Evolutionary conservation across 2,888 invertebrate genomes (phyloP), one percentile per base, ranked within the genome.

Genomic region (Eueremaeus valkanovi): DNA sequence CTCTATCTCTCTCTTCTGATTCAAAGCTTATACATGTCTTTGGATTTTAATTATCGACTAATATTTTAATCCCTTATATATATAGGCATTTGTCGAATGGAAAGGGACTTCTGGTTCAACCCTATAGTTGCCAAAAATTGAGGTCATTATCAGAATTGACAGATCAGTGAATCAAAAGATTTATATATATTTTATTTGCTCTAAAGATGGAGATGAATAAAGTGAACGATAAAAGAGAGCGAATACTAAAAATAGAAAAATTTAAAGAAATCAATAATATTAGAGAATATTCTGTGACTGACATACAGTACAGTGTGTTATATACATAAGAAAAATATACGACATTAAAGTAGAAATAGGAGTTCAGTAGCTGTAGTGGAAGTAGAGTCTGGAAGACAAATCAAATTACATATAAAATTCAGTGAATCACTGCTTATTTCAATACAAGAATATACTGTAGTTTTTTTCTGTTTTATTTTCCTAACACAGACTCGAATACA

Each of bases 11-110:
- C 13, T 16, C 13, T 21, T 16, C n/a, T 21, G 6, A 40, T 66
- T 66, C 66, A 66, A 8, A 66, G 75, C 45, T 45, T 72, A 27
- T 70, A 36, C n/a, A n/a, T n/a, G n/a, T n/a, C n/a, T n/a, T n/a
- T n/a, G 3, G 3, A 31, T 58, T 58, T 27, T 29, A 58, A 58
- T 29, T 58, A 27, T 58, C 18, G 58, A 58, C 58, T 58, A 58
- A 58, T 58, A 58, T 27, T 58, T 58, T 58, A 58, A 58, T 58
- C 29, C 58, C 18, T 45, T 18, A 45, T 11, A 45, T 11, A 18
- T 16, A 45, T 45, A 24, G 55, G 55, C 21, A 24, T 55, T n/a
- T n/a, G n/a, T n/a, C n/a, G n/a, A n/a, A n/a, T n/a, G n/a, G n/a
- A n/a, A n/a, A n/a, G n/a, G n/a, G n/a, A n/a, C n/a, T n/a, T n/a